Evolutionary conservation across 1,140 invertebrate genomes (phyloP), one percentile per base, ranked within the genome.

Genomic region (Ips nitidus): DNA sequence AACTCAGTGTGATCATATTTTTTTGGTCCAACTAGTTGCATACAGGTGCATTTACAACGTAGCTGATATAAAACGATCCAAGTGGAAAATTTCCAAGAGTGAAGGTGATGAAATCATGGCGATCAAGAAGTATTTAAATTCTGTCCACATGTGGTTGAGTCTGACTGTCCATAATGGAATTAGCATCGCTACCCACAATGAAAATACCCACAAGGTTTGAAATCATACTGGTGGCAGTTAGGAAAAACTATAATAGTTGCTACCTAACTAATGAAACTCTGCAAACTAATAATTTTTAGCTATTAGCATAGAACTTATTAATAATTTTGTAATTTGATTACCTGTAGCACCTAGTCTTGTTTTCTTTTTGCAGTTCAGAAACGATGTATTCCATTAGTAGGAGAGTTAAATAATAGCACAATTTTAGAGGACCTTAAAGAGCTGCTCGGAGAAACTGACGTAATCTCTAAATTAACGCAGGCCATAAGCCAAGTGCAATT

Each of bases 41-140:
- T 75, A 75, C 40, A 72, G 75, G 41, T 79, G 77, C 72, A 71
- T 79, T 38, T 75, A 74, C 66, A 76, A 77, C 61, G 63, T 71
- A 57, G 75, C 69, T 6, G 73, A 73, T 63, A 66, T 69, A 8
- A 75, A 73, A 66, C 36, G 63, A n/a, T 61, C 52, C 8, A 62
- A 56, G 5, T 66, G 41, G 66, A 59, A 73, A 50, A 58, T 73
- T 37, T 50, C 65, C 58, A 57, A 50, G 38, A 60, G 71, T 39
- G 43, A 66, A 40, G 69, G 57, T 2, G 73, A 76, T 62, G 75
- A 77, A 72, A 66, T 75, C 38, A 41, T 38, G 3, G 40, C 59
- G n/a, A 64, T 77, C 37, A 74, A 77, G 63, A 39, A 72, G 39
- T 66, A 75, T 47, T 64, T 78, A 41, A 73, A 74, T 62, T 70